These are phyloP conservation scores for Lochmaea crataegi DNA, from an alignment of 2,888 invertebrate genomes.

Conservation along the genomic window DNA sequence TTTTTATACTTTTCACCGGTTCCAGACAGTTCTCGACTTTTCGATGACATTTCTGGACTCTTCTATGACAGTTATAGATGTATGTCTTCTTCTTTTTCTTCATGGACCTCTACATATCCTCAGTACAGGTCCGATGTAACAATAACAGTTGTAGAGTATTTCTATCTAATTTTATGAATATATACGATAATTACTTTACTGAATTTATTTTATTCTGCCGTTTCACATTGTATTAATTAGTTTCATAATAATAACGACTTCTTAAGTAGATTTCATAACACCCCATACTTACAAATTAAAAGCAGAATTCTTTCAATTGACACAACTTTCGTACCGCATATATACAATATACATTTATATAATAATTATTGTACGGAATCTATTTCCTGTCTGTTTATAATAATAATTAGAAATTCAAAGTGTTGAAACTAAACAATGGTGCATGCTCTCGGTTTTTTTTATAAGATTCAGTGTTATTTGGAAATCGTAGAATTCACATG, in stretches of 20 bases:
- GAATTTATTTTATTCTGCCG: background rate
- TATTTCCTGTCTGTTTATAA: background rate
- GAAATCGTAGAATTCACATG: slow-evolving; percentile 7
- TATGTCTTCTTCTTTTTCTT: too few species aligned
- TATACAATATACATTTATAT: background rate
- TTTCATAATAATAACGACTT: background rate
- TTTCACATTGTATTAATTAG: background rate
- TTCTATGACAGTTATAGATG: too few species aligned
- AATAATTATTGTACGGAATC: slow-evolving; percentile 10
- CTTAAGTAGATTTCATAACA: background rate
- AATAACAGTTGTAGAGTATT: too few species aligned
- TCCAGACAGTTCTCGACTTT: too few species aligned
- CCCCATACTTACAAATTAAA: background rate
- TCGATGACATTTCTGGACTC: too few species aligned
- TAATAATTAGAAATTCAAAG: slow-evolving; percentile 15
- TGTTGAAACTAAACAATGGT: slow-evolving; percentile 12
- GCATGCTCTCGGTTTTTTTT: background rate
- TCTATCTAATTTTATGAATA: too few species aligned
- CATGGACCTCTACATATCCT: too few species aligned
- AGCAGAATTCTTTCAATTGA: slow-evolving; percentile 5
- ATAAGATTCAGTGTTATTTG: slow-evolving; percentile 4
- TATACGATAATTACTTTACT: background rate
- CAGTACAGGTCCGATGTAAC: too few species aligned
- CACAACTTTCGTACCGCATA: background rate
- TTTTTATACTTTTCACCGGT: too few species aligned